Evolutionary conservation across 2,797 vertebrate species (phyloP).

Genomic region (Xerus rutilus): DNA sequence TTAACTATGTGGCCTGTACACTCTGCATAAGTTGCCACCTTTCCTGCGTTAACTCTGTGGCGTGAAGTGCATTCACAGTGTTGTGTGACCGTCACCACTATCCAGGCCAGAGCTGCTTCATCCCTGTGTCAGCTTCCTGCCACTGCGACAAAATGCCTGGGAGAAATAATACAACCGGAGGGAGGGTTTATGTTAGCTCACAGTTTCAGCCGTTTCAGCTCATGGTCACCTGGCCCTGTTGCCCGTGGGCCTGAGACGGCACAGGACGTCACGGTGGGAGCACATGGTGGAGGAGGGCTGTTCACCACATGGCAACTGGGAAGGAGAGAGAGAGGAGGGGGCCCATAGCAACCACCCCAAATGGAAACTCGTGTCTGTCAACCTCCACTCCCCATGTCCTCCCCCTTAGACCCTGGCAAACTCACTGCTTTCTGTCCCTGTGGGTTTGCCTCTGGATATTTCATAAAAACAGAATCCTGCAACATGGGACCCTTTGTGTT

Average conservation of each 20-base stretch:
- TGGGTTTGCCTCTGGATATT: background rate
- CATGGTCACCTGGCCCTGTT: background rate
- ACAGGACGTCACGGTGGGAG: background rate
- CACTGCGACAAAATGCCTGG: too few species aligned
- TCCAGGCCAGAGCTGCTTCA: background rate
- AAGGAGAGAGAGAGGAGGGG: too few species aligned
- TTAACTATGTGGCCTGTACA: too few species aligned
- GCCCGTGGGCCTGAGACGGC: too few species aligned
- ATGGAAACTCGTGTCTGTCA: background rate
- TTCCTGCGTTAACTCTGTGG: background rate
- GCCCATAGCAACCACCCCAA: background rate
- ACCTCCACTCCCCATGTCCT: background rate
- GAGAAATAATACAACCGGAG: background rate
- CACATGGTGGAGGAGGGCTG: background rate
- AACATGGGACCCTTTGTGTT: fast-evolving
- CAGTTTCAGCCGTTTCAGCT: too few species aligned
- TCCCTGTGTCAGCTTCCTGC: background rate
- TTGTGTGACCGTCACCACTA: fast-evolving
- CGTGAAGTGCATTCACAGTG: fast-evolving
- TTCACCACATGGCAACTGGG: too few species aligned
- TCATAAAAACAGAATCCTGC: background rate
- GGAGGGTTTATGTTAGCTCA: background rate
- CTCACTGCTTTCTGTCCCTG: background rate
- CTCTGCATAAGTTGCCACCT: too few species aligned
- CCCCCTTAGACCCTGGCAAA: background rate